Percentiles rank a stretch among this genome's conserved stretches.
Evolutionary conservation across 2,797 vertebrate species (phyloP).

Genomic region (Silurus aristotelis): DNA sequence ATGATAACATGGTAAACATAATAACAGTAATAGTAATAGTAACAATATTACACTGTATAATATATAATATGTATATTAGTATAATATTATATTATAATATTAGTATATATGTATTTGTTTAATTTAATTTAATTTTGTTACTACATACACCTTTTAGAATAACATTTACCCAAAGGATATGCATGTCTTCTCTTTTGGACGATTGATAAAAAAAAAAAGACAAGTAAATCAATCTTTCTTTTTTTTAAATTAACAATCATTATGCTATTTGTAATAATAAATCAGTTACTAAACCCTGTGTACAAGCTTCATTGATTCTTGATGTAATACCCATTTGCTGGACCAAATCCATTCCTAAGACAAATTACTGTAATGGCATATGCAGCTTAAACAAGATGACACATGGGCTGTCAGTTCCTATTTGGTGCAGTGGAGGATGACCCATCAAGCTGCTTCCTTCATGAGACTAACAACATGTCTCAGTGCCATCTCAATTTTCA

Average conservation of each 20-base stretch:
- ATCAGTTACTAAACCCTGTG: background rate
- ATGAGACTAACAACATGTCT: conserved; percentile 46
- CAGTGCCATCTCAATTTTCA: conserved; percentile 46
- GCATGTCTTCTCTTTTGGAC: background rate
- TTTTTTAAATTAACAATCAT: too few species aligned
- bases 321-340: conserved; percentile 5
- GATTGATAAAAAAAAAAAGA: background rate
- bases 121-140: background rate
- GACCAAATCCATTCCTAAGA: conserved; percentile 22
- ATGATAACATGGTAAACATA: too few species aligned
- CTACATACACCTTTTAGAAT: background rate
- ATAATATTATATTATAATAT: too few species aligned
- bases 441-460: conserved; percentile 52
- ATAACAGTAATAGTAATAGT: too few species aligned
- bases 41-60: too few species aligned
- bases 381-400: conserved; percentile 34
- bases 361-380: conserved; percentile 26
- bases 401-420: conserved; percentile 43
- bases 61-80: too few species aligned
- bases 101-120: too few species aligned
- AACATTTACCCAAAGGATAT: background rate
- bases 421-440: conserved; percentile 49
- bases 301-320: background rate
- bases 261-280: background rate
- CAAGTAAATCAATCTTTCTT: background rate